Base-by-base conservation (phyloP, 2,888 invertebrate genomes). In the Epicampocera succincta region DNA sequence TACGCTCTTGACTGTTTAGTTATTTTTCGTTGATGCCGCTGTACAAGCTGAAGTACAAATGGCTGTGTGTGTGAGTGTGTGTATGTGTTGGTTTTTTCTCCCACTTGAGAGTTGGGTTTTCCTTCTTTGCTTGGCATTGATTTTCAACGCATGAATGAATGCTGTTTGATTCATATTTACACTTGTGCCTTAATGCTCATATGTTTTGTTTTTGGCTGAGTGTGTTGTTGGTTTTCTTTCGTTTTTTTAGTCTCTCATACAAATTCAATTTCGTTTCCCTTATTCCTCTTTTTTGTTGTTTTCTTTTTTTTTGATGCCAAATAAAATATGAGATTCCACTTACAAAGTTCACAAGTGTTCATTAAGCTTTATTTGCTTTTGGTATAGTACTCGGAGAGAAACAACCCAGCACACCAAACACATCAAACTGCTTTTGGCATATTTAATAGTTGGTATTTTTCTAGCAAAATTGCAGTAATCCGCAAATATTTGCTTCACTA, bases 81-180 rank as follows among this genome's bases (percentile, higher is more conserved):
- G n/a, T n/a, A n/a, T n/a, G n/a, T n/a, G n/a, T n/a, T n/a, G 8
- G 17, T 42, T 60, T 44, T 25, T 4, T 44, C 42, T 44, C 5
- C 15, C 17, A 33, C 17, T 44, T 42, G 11, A 33, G 46, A 29
- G 15, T 63, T 13, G 48, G 58, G 54, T 50, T 33, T 17, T 40
- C 46, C 38, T 56, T 38, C 40, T 17, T 17, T 40, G 13, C 19
- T 9, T 63, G 68, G 65, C 68, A 69, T 76, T 66, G 73, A 77
- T 81, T 73, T 66, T 21, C 13, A 69, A 81, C 69, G 38, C 77
- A 73, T 81, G 54, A 76, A 68, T 76, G 56, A 76, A 68, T 76
- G 56, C 48, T 46, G 29, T 63, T 69, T 73, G 73, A 68, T 56
- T 58, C 61, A 71, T 48, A 80, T 74, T 80, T 71, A 75, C 65